phyloP scores from a whole-genome alignment of 2,888 invertebrate genomes.

The Ormyrus thymus region DNA sequence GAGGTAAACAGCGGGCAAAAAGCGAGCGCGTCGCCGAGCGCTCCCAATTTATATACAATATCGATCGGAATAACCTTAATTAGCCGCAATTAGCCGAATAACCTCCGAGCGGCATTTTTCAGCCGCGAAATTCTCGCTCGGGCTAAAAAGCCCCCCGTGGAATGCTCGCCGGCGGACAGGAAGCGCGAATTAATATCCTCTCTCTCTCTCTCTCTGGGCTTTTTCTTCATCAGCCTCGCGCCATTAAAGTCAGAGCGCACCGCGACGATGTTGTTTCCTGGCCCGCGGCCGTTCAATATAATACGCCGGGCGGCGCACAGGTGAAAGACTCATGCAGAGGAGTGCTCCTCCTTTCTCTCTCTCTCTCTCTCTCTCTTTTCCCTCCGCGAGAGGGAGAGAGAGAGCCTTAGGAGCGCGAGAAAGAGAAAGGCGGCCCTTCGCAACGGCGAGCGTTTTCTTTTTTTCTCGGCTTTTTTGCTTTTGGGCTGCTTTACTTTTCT shows the following conservation, averaged over 20 bases:
- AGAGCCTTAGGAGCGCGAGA: slow-evolving; percentile 21
- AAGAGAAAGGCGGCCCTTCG: slow-evolving; percentile 61
- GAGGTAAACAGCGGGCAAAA: no score
- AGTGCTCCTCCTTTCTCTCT: neutral
- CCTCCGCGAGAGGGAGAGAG: neutral
- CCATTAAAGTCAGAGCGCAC: no score
- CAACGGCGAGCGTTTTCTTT: slow-evolving; percentile 36
- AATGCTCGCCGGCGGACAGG: neutral
- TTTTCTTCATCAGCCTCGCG: neutral
- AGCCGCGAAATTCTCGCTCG: no score
- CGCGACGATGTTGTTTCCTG: slow-evolving; percentile 19
- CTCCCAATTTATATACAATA: no score
- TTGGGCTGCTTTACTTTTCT: neutral
- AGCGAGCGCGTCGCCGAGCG: no score
- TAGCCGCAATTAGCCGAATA: no score
- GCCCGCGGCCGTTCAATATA: slow-evolving; percentile 16
- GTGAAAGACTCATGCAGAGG: slow-evolving; percentile 39
- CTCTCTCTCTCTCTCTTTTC: neutral
- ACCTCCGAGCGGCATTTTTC: no score
- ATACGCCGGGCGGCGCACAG: slow-evolving; percentile 9
- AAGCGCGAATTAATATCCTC: neutral
- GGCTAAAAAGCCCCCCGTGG: no score
- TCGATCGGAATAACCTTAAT: no score
- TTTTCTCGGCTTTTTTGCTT: slow-evolving; percentile 1
- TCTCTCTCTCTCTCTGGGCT: neutral